Percentiles rank a stretch among this genome's conserved stretches.
These are phyloP conservation scores for rabbit (Oryctolagus cuniculus) DNA, from an alignment of 2,113 vertebrate species.

Conservation along the genomic window DNA sequence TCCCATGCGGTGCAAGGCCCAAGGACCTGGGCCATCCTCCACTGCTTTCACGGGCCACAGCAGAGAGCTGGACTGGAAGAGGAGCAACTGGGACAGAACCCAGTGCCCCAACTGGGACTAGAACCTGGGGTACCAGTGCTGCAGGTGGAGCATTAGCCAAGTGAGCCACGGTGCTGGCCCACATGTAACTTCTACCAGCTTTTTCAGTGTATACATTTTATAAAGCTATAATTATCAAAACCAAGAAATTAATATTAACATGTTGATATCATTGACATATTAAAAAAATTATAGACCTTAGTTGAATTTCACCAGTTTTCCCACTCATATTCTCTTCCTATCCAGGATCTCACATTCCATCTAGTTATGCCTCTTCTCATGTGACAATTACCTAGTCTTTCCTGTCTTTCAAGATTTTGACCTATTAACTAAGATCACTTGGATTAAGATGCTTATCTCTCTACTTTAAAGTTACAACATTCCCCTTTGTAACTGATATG, in stretches of 20 bases:
- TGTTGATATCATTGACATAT: not conserved
- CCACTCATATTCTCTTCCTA: not conserved
- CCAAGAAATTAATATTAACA: not conserved
- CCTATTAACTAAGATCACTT: not conserved
- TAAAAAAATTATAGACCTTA: not conserved
- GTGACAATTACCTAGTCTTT: not conserved
- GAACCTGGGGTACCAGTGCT: no score
- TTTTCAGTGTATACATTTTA: constrained; percentile 21
- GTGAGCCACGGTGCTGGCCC: no score
- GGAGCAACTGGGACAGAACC: no score
- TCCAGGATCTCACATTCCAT: not conserved
- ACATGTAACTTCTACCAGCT: not conserved
- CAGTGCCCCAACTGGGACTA: no score
- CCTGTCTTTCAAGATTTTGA: constrained; percentile 27
- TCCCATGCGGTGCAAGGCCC: no score
- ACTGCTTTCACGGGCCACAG: no score
- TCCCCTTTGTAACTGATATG: not conserved
- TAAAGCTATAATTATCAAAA: constrained; percentile 1
- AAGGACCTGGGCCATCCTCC: no score
- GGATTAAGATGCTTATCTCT: not conserved
- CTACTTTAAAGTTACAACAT: not conserved
- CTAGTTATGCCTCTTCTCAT: not conserved
- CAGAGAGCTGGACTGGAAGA: no score
- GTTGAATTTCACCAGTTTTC: not conserved
- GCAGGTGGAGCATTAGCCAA: no score